Evolutionary conservation across 2,888 invertebrate species (phyloP).

Genomic region (Aquatica leii): DNA sequence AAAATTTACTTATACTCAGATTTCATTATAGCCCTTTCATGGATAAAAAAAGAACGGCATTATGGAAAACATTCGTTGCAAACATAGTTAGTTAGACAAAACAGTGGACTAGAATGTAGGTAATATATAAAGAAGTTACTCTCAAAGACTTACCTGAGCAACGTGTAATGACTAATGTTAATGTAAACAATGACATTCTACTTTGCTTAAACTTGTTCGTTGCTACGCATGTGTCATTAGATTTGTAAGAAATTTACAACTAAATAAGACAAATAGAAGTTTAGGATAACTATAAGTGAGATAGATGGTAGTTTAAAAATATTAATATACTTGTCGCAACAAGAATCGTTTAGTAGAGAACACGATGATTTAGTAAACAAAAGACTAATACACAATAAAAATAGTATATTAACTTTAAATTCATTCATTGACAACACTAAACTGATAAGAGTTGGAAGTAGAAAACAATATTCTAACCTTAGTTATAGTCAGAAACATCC

Average conservation of each 20-base stretch:
- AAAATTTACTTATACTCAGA: too few species aligned
- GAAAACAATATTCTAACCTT: too few species aligned
- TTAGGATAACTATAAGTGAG: conserved; percentile 1
- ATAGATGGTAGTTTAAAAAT: background rate
- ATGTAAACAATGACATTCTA: background rate
- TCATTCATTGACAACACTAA: too few species aligned
- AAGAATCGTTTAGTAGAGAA: conserved; percentile 5
- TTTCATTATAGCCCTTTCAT: conserved; percentile 6
- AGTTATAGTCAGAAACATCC: too few species aligned
- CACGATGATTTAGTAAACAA: background rate
- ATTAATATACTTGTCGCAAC: background rate
- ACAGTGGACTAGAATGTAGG: background rate
- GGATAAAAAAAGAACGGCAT: conserved; percentile 4
- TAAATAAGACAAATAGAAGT: background rate
- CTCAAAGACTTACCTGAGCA: background rate
- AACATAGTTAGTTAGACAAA: conserved; percentile 8
- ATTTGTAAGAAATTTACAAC: conserved; percentile 9
- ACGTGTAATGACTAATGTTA: too few species aligned
- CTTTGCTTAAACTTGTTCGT: background rate
- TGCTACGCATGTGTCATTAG: too few species aligned
- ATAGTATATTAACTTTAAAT: too few species aligned
- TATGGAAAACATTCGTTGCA: conserved; percentile 9
- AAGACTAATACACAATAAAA: background rate
- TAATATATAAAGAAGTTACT: background rate
- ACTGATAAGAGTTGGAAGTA: too few species aligned